A percentile compares a stretch with the other conserved stretches of the same genome.
phyloP scores from a whole-genome alignment of 2,797 vertebrate species.

The Cynopterus sphinx region DNA sequence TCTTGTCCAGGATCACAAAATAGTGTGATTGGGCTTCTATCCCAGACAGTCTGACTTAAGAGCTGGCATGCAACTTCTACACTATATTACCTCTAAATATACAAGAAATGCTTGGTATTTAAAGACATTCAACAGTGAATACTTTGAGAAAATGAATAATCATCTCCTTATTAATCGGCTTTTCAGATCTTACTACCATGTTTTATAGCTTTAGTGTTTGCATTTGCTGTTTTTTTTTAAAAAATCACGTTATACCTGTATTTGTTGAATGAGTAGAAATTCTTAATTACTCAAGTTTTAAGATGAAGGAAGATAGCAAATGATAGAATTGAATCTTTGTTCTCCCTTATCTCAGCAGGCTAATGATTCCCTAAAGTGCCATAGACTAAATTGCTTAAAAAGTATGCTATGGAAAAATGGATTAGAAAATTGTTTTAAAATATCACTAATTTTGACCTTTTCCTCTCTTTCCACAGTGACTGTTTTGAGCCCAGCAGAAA shows the following conservation, averaged over 20 bases:
- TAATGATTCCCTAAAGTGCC: neutral
- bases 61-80: neutral
- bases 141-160: constrained; percentile 12
- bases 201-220: constrained; percentile 1
- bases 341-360: constrained; percentile 18
- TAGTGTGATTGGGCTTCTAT: neutral
- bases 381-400: constrained; percentile 34
- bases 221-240: neutral
- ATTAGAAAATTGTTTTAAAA: constrained; percentile 32
- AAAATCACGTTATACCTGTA: neutral
- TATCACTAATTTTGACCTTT: constrained; percentile 57
- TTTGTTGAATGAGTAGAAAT: constrained; percentile 1
- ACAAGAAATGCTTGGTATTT: constrained; percentile 4
- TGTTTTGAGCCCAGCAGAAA: constrained; percentile 92
- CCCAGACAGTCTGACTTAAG: neutral
- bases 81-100: neutral
- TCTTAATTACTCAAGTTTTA: neutral
- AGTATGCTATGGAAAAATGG: constrained; percentile 24
- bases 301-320: constrained; percentile 32
- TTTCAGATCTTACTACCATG: neutral
- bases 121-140: neutral
- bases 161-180: neutral
- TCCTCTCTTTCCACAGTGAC: constrained; percentile 90
- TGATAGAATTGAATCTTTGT: neutral
- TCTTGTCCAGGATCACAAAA: neutral